These are phyloP conservation scores for Centruroides sculpturatus DNA, from an alignment of 1,140 invertebrate genomes.

Conservation along the genomic window DNA sequence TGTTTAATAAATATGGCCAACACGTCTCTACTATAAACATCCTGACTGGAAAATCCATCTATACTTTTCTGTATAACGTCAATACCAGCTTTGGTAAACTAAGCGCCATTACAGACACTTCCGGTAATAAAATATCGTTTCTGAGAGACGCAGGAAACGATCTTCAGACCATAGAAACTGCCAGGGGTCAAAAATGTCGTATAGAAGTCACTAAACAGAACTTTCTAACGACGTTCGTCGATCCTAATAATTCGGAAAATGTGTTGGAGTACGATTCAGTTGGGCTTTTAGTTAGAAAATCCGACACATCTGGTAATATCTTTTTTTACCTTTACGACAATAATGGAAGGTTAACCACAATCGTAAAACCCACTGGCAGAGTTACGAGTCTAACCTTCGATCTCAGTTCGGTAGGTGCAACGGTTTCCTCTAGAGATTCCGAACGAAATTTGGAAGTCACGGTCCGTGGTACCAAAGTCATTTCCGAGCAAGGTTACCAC, in stretches of 20 bases:
- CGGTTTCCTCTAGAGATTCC: constrained; percentile 48
- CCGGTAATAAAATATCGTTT: constrained; percentile 77
- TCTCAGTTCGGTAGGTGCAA: constrained; percentile 73
- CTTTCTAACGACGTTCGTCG: constrained; percentile 74
- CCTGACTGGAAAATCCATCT: constrained; percentile 75
- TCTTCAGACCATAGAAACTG: constrained; percentile 87
- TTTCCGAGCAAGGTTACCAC: constrained; percentile 16
- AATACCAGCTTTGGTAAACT: constrained; percentile 92
- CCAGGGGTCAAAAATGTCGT: constrained; percentile 80
- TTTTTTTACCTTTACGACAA: constrained; percentile 92
- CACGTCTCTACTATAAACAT: constrained; percentile 85
- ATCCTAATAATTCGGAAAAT: constrained; percentile 79
- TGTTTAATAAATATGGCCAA: constrained; percentile 91
- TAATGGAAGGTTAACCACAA: constrained; percentile 74
- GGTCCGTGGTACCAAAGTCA: constrained; percentile 68
- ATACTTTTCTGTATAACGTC: constrained; percentile 87
- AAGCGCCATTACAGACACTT: constrained; percentile 76
- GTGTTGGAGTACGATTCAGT: constrained; percentile 86
- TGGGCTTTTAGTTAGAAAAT: constrained; percentile 50
- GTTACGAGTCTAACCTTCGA: constrained; percentile 72
- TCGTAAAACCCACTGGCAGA: constrained; percentile 82
- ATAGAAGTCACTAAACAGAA: constrained; percentile 50
- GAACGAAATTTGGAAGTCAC: constrained; percentile 24
- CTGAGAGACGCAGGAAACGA: constrained; percentile 74
- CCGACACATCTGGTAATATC: constrained; percentile 76